These are phyloP conservation scores for Cynocephalus volans DNA, from an alignment of 2,113 vertebrate species.

Conservation along the genomic window DNA sequence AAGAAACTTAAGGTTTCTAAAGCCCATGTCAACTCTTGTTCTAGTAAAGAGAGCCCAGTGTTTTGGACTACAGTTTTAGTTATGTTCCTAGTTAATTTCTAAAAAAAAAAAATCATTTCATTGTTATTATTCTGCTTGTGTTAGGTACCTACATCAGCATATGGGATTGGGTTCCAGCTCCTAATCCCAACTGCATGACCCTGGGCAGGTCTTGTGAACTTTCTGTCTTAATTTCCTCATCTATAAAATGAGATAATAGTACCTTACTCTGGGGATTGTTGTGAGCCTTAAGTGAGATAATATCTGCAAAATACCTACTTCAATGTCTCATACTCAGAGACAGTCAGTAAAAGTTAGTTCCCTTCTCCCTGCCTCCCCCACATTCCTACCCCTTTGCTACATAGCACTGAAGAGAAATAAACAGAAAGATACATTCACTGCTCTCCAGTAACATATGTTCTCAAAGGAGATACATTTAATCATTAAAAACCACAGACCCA, in stretches of 20 bases:
- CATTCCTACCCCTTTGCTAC: neutral
- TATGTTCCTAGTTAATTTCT: no score
- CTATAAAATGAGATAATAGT: neutral
- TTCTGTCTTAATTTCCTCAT: slow-evolving; percentile 17
- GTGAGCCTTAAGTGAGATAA: slow-evolving; percentile 27
- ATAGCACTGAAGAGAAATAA: neutral
- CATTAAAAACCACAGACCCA: slow-evolving; percentile 25
- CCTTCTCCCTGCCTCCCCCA: neutral
- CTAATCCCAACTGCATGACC: neutral
- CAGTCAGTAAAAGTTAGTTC: neutral
- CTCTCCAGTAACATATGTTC: neutral
- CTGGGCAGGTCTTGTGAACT: neutral
- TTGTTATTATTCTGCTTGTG: neutral
- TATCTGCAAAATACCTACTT: neutral
- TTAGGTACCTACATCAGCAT: neutral
- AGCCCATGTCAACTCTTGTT: neutral
- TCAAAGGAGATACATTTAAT: neutral
- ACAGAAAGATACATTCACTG: neutral
- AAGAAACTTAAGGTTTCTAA: slow-evolving; percentile 25
- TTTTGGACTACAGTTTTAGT: neutral
- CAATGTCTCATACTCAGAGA: neutral
- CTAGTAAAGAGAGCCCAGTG: neutral
- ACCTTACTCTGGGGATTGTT: neutral
- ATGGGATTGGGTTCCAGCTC: neutral
- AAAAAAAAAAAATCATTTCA: neutral